phyloP scores from a whole-genome alignment of 2,113 vertebrate genomes.

The Sciurus niger region DNA sequence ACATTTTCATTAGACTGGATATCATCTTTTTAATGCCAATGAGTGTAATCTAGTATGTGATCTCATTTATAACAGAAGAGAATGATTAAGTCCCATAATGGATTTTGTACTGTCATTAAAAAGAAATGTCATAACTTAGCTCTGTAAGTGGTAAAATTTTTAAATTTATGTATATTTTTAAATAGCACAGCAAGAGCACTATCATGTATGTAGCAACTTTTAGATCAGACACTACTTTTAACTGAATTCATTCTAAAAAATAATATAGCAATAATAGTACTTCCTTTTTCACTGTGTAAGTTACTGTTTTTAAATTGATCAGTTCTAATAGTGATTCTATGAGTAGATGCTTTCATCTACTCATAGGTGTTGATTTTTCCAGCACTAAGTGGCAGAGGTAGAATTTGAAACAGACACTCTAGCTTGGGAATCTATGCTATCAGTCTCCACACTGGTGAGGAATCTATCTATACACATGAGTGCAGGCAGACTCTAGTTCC shows the following conservation, averaged over 20 bases:
- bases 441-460: neutral
- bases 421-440: neutral
- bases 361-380: neutral
- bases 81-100: neutral
- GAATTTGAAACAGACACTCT: neutral
- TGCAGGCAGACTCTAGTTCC: neutral
- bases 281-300: neutral
- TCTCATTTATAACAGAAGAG: conserved; percentile 39
- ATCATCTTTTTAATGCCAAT: neutral
- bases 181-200: neutral
- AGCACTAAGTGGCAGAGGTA: conserved; percentile 11
- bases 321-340: neutral
- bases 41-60: neutral
- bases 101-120: conserved; percentile 7
- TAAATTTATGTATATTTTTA: neutral
- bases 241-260: neutral
- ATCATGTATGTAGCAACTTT: neutral
- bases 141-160: conserved; percentile 24
- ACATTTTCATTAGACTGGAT: neutral
- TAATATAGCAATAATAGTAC: conserved; percentile 2
- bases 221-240: neutral
- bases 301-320: conserved; percentile 4
- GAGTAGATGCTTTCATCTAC: conserved; percentile 20
- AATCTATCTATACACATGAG: neutral
- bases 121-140: conserved; percentile 35